Evolutionary conservation across 2,797 vertebrate genomes (phyloP), one percentile per base, ranked within the genome.

Genomic region (Cossypha dichroa): DNA sequence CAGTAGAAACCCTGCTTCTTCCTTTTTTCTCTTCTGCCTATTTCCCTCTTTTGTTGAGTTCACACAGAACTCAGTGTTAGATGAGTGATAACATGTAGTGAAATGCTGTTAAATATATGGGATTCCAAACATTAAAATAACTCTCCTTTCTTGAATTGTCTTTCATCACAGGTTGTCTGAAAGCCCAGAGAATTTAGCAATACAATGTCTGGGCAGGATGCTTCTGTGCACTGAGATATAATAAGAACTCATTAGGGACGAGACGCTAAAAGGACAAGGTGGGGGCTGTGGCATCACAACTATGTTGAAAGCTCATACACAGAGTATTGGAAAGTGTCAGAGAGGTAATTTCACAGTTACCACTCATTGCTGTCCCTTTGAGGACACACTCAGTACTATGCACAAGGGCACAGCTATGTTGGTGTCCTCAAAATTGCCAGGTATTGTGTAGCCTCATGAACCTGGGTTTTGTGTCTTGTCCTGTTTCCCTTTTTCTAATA

Each of bases 121-220:
- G 90, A 90, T 96, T 85, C 80, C 90, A 95, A 95, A 88, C 91
- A 90, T 85, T 96, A 96, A 96, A 93, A 92, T 92, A 94, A 88
- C 73, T 81, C 62, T 76, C 49, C 91, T 92, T 96, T 70, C 72
- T 79, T 95, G 95, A 96, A 96, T 94, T 94, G 69, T 75, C 41
- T 96, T 95, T 95, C 90, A 88, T 95, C 31, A 1, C 26, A 95
- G 77, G 43, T 94, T 84, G 85, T 63, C 90, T 95, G 76, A 96
- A 96, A 95, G 56, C 94, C 96, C 96, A 95, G 88, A 85, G 94
- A 94, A 93, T 94, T 97, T 97, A 96, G 93, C 70, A 92, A 87
- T 83, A 84, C 58, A 94, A 84, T 66, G 70, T 55, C 94, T 93
- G 70, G 52, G 84, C 86, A 88, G 96, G 88, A 79, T 72, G 90